Evolutionary conservation across 2,113 vertebrate species (phyloP), one percentile per base, ranked within the genome.

Genomic region (Sorex araneus): DNA sequence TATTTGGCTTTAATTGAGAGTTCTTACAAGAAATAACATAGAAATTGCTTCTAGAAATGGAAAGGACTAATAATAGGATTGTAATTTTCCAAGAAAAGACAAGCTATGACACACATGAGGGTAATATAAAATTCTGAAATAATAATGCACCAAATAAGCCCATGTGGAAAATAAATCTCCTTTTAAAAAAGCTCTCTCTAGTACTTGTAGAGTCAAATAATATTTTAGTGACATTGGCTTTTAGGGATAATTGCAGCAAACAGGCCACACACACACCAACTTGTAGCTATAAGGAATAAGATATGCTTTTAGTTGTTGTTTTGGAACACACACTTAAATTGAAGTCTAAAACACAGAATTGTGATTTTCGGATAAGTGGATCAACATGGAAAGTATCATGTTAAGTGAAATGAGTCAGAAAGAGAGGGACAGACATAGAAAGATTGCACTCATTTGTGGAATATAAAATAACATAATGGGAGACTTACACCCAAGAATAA

Each of bases 121-220:
- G 8, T 75, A 83, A 82, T 86, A 84, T 13, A 88, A 79, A 60
- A 79, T 76, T 89, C 64, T 88, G 60, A 92, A 40, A 94, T 93
- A 84, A 87, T 66, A 85, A 76, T 3, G 66, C 23, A 91, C 84
- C 57, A 92, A 85, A 88, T 77, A 34, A 92, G 43, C 36, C 54
- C 79, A 91, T 84, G 84, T 80, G 76, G 60, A 66, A 94, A 95
- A 50, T n/a, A 87, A 84, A 47, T 86, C 67, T 91, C 67, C 28
- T 93, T 64, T 66, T 36, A 75, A 74, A 64, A 88, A 93, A 93
- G 78, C 21, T 47, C 36, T 88, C 45, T 50, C 30, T 69, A 36
- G 76, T 80, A 21, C 36, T 77, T 79, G 43, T 28, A 83, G 66
- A 82, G 57, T 84, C 57, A 81, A 79, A 54, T 77, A 34, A 54